Percentiles rank a stretch among this genome's conserved stretches.
Evolutionary conservation across 2,797 vertebrate species (phyloP).

Genomic region (Vireo griseus): DNA sequence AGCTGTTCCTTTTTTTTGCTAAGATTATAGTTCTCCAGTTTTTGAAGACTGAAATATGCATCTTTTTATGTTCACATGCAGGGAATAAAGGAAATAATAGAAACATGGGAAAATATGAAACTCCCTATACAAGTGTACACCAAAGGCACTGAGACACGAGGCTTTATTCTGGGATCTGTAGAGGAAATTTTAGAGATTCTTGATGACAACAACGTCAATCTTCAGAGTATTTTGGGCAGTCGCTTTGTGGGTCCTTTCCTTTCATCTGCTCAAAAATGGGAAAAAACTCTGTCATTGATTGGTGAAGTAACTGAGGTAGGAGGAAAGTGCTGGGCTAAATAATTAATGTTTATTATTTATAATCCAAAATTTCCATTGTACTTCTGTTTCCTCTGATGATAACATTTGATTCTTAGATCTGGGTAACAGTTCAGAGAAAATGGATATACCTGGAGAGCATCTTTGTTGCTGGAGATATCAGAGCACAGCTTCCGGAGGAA

Average conservation of each 20-base stretch:
- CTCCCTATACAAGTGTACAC: constrained; percentile 84
- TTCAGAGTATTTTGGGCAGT: constrained; percentile 92
- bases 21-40: neutral
- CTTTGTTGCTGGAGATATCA: constrained; percentile 92
- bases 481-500: constrained; percentile 90
- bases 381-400: neutral
- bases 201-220: constrained; percentile 88
- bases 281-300: constrained; percentile 90
- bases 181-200: constrained; percentile 87
- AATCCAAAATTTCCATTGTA: neutral
- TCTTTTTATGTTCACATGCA: constrained; percentile 40
- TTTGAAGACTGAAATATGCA: neutral
- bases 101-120: constrained; percentile 90
- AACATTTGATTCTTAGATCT: constrained; percentile 76
- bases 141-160: constrained; percentile 87
- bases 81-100: constrained; percentile 89
- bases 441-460: constrained; percentile 99
- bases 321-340: neutral
- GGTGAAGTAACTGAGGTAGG: constrained; percentile 92
- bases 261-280: constrained; percentile 85
- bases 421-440: constrained; percentile 92
- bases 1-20: neutral
- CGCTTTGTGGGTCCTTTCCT: constrained; percentile 93
- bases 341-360: neutral
- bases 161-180: constrained; percentile 84